Evolutionary conservation across 2,888 invertebrate species (phyloP).

Genomic region (Kuschelorhynchus macadamiae): DNA sequence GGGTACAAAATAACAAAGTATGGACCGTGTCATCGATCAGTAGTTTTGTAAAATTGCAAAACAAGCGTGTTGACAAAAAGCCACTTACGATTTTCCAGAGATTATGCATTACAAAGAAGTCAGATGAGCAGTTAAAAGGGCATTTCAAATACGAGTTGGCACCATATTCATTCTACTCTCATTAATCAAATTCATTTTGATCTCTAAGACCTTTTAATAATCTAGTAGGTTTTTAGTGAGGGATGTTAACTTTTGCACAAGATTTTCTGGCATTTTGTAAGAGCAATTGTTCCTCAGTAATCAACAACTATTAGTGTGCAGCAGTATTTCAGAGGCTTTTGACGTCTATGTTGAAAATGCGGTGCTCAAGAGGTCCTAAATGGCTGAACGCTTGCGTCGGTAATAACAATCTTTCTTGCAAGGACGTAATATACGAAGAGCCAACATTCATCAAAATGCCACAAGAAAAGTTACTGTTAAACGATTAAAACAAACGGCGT

Average conservation of each 20-base stretch:
- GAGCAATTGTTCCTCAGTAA: not conserved
- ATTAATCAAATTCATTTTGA: not conserved
- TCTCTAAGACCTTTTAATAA: not conserved
- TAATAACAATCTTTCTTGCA: not conserved
- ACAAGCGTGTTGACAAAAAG: conserved; percentile 2
- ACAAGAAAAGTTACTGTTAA: not conserved
- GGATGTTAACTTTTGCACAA: not conserved
- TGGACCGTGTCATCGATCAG: not conserved
- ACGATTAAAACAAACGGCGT: no score
- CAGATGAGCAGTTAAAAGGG: not conserved
- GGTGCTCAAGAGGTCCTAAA: not conserved
- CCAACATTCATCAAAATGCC: not conserved
- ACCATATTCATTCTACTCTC: not conserved
- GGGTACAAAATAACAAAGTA: not conserved
- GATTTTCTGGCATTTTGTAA: not conserved
- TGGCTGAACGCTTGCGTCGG: not conserved
- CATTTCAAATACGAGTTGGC: conserved; percentile 4
- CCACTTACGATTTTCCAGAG: not conserved
- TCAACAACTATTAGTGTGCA: not conserved
- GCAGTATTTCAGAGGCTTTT: not conserved
- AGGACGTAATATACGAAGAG: not conserved
- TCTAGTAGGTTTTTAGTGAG: not conserved
- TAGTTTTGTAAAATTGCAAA: not conserved
- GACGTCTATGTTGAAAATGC: not conserved
- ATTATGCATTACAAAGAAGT: not conserved